phyloP scores from a whole-genome alignment of 64 coral and sea anemone genomes.

The Montipora efflorescens region DNA sequence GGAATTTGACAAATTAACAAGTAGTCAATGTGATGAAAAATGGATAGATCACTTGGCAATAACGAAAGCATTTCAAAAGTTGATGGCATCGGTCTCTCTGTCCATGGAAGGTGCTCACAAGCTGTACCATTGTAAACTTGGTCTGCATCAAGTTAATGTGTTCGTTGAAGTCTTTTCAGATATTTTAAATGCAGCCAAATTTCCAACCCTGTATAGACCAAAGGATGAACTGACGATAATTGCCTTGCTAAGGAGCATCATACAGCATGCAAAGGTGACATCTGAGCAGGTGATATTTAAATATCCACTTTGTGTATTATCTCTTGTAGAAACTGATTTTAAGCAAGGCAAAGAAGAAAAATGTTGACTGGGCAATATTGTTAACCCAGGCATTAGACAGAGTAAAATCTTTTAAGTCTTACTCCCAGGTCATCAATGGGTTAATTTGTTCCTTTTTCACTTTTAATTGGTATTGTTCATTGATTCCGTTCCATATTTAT shows the following conservation, averaged over 20 bases:
- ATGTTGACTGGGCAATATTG: too few relatives aligned
- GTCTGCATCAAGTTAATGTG: neutral
- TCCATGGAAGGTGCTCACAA: neutral
- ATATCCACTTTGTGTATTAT: neutral
- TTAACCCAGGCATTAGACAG: too few relatives aligned
- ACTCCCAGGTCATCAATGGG: too few relatives aligned
- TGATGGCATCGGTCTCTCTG: neutral
- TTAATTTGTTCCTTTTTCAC: too few relatives aligned
- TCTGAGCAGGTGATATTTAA: conserved; percentile 53
- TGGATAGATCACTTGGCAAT: neutral
- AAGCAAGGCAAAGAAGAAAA: too few relatives aligned
- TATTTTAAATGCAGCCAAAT: neutral
- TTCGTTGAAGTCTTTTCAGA: conserved; percentile 16
- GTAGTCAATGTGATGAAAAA: neutral
- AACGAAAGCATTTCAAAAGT: neutral
- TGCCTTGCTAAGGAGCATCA: conserved; percentile 55
- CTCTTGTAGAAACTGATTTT: neutral
- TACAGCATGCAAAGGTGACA: conserved; percentile 46
- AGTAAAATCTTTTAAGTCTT: too few relatives aligned
- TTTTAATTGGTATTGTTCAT: too few relatives aligned
- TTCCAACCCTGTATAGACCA: conserved; percentile 71
- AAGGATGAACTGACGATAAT: conserved; percentile 71
- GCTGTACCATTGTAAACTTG: neutral
- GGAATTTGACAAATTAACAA: conserved; percentile 38
- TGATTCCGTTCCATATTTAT: too few relatives aligned